phyloP scores from a whole-genome alignment of 1,140 invertebrate species.

The Mycetomoellerius zeteki region DNA sequence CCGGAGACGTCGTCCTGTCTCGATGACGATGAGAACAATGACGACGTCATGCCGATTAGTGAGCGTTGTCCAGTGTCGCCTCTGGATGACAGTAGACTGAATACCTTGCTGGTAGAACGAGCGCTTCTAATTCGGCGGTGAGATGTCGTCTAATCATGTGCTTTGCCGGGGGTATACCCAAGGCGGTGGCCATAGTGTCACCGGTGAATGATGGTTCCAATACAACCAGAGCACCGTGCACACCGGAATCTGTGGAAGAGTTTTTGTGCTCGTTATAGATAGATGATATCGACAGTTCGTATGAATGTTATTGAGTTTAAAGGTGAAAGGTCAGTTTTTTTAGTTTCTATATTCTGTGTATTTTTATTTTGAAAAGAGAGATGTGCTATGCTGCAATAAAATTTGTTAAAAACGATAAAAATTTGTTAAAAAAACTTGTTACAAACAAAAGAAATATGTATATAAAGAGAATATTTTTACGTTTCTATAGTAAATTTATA shows the following conservation, averaged over 20 bases:
- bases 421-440: background rate
- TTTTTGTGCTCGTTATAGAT: background rate
- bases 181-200: conserved; percentile 96
- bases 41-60: conserved; percentile 79
- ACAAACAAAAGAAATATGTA: background rate
- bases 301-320: conserved; percentile 4
- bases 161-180: conserved; percentile 97
- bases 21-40: conserved; percentile 59
- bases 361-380: conserved; percentile 22
- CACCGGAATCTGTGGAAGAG: conserved; percentile 92
- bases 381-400: background rate
- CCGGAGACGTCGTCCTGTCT: conserved; percentile 54
- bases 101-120: conserved; percentile 96
- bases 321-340: background rate
- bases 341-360: background rate
- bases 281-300: background rate
- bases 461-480: background rate
- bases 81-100: conserved; percentile 86
- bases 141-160: conserved; percentile 97
- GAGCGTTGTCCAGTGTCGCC: conserved; percentile 84
- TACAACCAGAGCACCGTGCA: conserved; percentile 97
- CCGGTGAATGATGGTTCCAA: conserved; percentile 97
- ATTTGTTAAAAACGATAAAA: background rate
- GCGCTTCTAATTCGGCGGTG: conserved; percentile 95
- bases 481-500: background rate